Base-by-base conservation (phyloP, 2,113 vertebrate species). In the Cromileptes altivelis region DNA sequence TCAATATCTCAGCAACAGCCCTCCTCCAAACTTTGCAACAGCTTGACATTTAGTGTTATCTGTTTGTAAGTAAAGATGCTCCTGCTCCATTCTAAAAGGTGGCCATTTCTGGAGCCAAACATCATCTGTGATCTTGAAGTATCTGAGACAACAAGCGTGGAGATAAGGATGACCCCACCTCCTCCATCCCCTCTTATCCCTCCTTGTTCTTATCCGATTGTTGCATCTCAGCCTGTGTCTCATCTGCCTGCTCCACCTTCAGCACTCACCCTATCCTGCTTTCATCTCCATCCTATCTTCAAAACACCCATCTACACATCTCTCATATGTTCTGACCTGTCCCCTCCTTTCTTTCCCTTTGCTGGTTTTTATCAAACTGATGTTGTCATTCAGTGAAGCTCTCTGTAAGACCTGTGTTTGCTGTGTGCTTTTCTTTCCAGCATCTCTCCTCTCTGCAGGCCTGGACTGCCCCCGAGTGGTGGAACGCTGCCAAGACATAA, bases 401-500 rank as follows among this genome's bases (percentile, higher is more conserved):
- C 42, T 49, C 11, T 15, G 21, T 21, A 6, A 19, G 9, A 13
- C 15, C 14, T 62, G 42, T 56, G 19, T 40, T 30, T 25, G 13
- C 53, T 56, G 18, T 2, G 13, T 49, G 15, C 50, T 53, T 49
- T n/a, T 30, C 30, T 21, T 47, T 23, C 19, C 4, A 1, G 1
- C 0, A 1, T 1, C 14, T 52, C 42, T 17, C 4, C 13, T 2
- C 58, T 78, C 69, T 67, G 67, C 18, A 12, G 68, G 47, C 15
- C 27, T 50, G 68, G 13, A 53, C 81, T 89, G 85, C 88, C 87
- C 73, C 77, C 85, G 0, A n/a, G 82, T 90, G 91, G 88, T 17
- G 18, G 0, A 65, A 53, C 21, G 12, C 25, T 21, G 84, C 10
- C 37, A 61, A 49, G 13, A 37, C 45, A 70, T 19, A 1, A 19